Percentiles rank a stretch among this genome's conserved stretches.
Evolutionary conservation across 2,888 invertebrate genomes (phyloP).

Genomic region (Ornithoptera alexandrae): DNA sequence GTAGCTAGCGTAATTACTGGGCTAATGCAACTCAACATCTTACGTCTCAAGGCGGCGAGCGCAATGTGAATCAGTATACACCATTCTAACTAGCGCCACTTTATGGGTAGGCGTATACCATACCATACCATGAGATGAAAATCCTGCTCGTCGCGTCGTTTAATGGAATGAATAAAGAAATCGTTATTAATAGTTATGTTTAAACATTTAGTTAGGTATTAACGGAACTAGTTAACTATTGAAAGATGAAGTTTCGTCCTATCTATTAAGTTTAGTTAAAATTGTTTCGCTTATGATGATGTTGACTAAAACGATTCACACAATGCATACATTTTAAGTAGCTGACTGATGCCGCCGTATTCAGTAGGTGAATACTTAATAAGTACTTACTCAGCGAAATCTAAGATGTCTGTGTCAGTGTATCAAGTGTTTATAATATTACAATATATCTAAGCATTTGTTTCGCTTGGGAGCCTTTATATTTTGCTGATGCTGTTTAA

Average conservation of each 20-base stretch:
- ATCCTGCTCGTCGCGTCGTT: too few species aligned
- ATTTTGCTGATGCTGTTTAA: not conserved
- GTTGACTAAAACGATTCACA: not conserved
- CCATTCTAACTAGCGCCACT: too few species aligned
- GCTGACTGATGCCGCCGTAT: not conserved
- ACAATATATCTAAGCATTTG: not conserved
- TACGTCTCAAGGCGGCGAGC: too few species aligned
- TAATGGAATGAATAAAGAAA: too few species aligned
- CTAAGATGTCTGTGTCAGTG: conserved; percentile 16
- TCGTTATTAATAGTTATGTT: too few species aligned
- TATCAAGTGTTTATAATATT: not conserved
- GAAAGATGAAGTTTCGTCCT: not conserved
- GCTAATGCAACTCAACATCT: too few species aligned
- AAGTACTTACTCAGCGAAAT: conserved; percentile 30
- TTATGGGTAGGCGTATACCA: too few species aligned
- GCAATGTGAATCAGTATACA: too few species aligned
- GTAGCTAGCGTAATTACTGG: too few species aligned
- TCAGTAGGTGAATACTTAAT: conserved; percentile 2
- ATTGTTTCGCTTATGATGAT: not conserved
- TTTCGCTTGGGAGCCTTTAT: not conserved
- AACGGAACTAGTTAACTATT: too few species aligned
- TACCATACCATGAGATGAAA: too few species aligned
- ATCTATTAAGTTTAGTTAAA: not conserved
- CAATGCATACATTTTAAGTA: conserved; percentile 1
- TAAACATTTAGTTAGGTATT: too few species aligned